Percentiles rank a stretch among this genome's conserved stretches.
Conservation (phyloP, 2,797 vertebrate species). For the Oreonectes daqikongensis region DNA sequence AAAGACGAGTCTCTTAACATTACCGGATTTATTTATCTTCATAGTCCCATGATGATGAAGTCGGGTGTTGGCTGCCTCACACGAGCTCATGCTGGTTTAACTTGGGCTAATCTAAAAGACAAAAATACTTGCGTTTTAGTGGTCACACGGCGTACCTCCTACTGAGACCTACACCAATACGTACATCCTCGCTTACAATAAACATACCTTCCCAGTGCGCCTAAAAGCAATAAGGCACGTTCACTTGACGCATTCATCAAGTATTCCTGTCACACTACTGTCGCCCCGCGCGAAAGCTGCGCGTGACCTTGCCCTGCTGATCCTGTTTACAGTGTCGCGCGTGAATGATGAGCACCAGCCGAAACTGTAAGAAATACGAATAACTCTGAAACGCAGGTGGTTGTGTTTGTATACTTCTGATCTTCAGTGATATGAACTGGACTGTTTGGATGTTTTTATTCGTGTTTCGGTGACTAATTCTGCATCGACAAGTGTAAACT, state of each 20-base stretch:
- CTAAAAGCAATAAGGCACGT: slow-evolving; percentile 24
- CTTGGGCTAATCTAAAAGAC: not conserved
- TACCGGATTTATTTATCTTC: not conserved
- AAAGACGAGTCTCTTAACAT: not conserved
- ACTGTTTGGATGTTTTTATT: not conserved
- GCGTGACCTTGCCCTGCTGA: slow-evolving; percentile 46
- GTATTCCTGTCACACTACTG: slow-evolving; percentile 47
- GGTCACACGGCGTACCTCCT: not conserved
- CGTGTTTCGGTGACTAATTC: not conserved
- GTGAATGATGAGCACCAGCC: not conserved
- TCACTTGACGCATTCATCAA: slow-evolving; percentile 30
- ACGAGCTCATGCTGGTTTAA: not conserved
- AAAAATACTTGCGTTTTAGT: not conserved
- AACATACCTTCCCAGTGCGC: not conserved
- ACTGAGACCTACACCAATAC: not conserved
- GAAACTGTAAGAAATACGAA: not conserved
- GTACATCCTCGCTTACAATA: not conserved
- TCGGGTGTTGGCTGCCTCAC: slow-evolving; percentile 40
- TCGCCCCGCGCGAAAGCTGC: slow-evolving; percentile 2
- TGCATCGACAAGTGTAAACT: not conserved
- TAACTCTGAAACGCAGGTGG: not conserved
- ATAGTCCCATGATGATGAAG: not conserved
- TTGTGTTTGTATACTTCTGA: not conserved
- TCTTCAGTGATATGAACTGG: not conserved
- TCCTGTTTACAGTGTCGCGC: slow-evolving; percentile 34